Percentiles rank a stretch among this genome's conserved stretches.
Evolutionary conservation across 2,113 vertebrate species (phyloP).

Genomic region (Aphyosemion australe): DNA sequence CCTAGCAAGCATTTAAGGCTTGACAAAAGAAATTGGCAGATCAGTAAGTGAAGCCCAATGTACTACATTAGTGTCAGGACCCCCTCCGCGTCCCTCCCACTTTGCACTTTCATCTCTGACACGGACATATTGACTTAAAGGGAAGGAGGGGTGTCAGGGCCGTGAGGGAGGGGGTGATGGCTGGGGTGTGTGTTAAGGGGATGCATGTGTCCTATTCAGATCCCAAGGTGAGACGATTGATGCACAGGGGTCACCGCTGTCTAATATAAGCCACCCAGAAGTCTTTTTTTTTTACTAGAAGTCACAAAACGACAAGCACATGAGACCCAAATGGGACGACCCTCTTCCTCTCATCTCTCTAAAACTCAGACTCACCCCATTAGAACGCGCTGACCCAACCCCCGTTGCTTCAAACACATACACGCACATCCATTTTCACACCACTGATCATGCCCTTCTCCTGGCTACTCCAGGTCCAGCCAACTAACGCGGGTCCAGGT

Average conservation of each 20-base stretch:
- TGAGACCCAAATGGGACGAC: slow-evolving; percentile 59
- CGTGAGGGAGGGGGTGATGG: slow-evolving; percentile 35
- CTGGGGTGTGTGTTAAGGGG: slow-evolving; percentile 36
- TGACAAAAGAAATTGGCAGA: slow-evolving; percentile 83
- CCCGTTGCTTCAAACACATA: slow-evolving; percentile 41
- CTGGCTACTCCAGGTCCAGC: slow-evolving; percentile 40
- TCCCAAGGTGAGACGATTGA: slow-evolving; percentile 75
- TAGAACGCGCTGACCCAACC: slow-evolving; percentile 51
- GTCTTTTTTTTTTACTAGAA: slow-evolving; percentile 52
- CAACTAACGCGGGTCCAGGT: slow-evolving; percentile 51
- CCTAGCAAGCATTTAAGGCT: slow-evolving; percentile 77
- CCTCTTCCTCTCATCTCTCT: slow-evolving; percentile 71
- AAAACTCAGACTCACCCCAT: slow-evolving; percentile 71
- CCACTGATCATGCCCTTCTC: slow-evolving; percentile 30
- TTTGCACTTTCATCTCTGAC: slow-evolving; percentile 85
- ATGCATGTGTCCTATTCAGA: slow-evolving; percentile 71
- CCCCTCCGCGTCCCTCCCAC: slow-evolving; percentile 73
- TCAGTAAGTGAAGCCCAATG: slow-evolving; percentile 81
- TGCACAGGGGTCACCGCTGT: slow-evolving; percentile 61
- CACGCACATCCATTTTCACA: slow-evolving; percentile 59
- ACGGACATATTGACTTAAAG: slow-evolving; percentile 79
- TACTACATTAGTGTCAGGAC: slow-evolving; percentile 83
- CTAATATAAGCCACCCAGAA: slow-evolving; percentile 68
- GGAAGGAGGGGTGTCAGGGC: slow-evolving; percentile 57
- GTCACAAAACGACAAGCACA: slow-evolving; percentile 63